These are phyloP conservation scores for Tympanuchus pallidicinctus DNA, from an alignment of 2,113 vertebrate species.

Conservation along the genomic window DNA sequence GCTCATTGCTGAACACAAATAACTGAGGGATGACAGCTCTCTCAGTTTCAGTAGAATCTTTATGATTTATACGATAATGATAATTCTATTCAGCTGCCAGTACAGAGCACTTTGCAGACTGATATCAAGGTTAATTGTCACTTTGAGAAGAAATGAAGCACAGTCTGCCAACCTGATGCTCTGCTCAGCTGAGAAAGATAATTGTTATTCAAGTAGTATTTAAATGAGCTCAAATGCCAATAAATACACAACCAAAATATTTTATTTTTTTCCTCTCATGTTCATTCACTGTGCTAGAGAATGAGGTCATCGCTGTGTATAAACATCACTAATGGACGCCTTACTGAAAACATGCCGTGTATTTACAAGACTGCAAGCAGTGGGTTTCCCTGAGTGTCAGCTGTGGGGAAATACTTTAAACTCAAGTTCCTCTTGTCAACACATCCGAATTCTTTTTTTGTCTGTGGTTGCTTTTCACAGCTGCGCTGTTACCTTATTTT, in stretches of 20 bases:
- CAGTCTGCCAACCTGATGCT: conserved; percentile 50
- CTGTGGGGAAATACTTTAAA: conserved; percentile 17
- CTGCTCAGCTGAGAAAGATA: conserved; percentile 51
- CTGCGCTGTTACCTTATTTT: not conserved
- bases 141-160: conserved; percentile 58
- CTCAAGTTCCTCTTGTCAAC: conserved; percentile 36
- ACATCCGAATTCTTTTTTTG: conserved; percentile 6
- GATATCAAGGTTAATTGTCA: conserved; percentile 72
- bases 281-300: conserved; percentile 32
- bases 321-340: conserved; percentile 13
- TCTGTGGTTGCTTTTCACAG: not conserved
- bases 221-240: conserved; percentile 40
- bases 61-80: conserved; percentile 56
- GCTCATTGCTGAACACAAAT: conserved; percentile 4
- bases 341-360: not conserved
- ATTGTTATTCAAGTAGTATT: conserved; percentile 57
- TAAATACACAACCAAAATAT: conserved; percentile 43
- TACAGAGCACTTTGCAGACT: conserved; percentile 61
- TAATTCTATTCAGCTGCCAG: conserved; percentile 64
- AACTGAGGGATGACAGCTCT: conserved; percentile 30
- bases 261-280: not conserved
- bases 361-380: not conserved
- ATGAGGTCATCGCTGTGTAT: conserved; percentile 37
- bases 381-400: not conserved
- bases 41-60: conserved; percentile 41